Evolutionary conservation across 2,888 invertebrate species (phyloP).

Genomic region (Fragum whitleyi): DNA sequence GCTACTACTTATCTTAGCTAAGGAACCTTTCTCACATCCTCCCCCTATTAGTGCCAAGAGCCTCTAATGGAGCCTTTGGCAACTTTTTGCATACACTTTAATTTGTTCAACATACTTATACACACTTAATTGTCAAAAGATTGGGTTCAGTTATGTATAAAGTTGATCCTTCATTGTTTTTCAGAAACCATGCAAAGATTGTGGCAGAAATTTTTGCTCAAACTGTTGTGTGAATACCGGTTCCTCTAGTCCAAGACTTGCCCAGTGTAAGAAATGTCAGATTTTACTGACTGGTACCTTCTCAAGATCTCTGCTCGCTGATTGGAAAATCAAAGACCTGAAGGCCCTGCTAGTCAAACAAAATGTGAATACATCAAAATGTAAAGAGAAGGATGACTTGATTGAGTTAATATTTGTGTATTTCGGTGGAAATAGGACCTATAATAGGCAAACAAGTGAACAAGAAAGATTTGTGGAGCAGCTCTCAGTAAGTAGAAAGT

Average conservation of each 20-base stretch:
- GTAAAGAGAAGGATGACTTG: conserved; percentile 83
- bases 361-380: conserved; percentile 79
- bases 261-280: conserved; percentile 80
- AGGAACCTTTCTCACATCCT: no score
- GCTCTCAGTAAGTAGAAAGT: conserved; percentile 70
- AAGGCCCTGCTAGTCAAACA: conserved; percentile 77
- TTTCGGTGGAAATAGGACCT: conserved; percentile 58
- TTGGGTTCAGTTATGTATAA: no score
- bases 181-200: conserved; percentile 81
- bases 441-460: conserved; percentile 58
- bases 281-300: conserved; percentile 78
- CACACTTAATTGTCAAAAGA: no score
- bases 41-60: no score
- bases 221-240: conserved; percentile 69
- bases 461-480: conserved; percentile 68
- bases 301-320: conserved; percentile 76
- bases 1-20: no score
- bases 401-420: conserved; percentile 80
- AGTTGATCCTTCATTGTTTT: no score
- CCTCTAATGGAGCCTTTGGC: no score
- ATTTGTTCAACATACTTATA: no score
- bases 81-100: no score
- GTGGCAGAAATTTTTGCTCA: conserved; percentile 78
- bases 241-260: conserved; percentile 41
- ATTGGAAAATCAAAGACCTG: conserved; percentile 82